Evolutionary conservation across 2,888 invertebrate genomes (phyloP), one percentile per base, ranked within the genome.

Genomic region (Eupithecia insigniata): DNA sequence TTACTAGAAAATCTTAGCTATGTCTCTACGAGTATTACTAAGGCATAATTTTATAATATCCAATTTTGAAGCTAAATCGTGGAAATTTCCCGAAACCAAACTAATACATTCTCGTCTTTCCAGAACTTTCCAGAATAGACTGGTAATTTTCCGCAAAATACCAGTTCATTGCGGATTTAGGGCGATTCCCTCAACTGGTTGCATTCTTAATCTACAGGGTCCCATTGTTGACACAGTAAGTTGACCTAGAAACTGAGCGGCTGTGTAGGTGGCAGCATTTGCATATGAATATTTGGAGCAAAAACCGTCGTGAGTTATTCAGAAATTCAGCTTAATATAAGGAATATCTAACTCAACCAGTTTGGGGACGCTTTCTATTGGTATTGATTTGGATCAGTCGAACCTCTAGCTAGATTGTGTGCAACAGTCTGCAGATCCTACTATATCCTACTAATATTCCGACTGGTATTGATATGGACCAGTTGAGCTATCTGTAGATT

Each of bases 191-290:
- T 8, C 72, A 75, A 75, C 76, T 64, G 74, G 74, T 79, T 81
- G 80, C 83, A 81, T 85, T 87, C 85, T 84, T 87, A 88, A 89
- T 88, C 85, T 86, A 76, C 83, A 83, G 81, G 82, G 82, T 82
- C 66, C 78, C 71, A 89, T 89, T 89, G 89, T 89, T 85, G 85
- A 84, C 83, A 84, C 76, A 84, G 80, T 81, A 81, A 80, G 84
- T 83, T 81, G 89, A 86, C 88, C 89, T 84, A 89, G 82, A 87
- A 89, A 89, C 83, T 28, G 26, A 69, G 55, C 46, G 46, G 65
- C 65, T 22, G n/a, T 65, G 64, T 43, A 58, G 64, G 67, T 32
- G 32, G 34, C 61, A 32, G 61, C 61, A 34, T 34, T 62, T 30
- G 61, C 61, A 62, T 62, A 36, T 26, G 22, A 64, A 64, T 36